These are phyloP conservation scores for Pungitius pungitius DNA, from an alignment of 2,113 vertebrate genomes.

Conservation along the genomic window DNA sequence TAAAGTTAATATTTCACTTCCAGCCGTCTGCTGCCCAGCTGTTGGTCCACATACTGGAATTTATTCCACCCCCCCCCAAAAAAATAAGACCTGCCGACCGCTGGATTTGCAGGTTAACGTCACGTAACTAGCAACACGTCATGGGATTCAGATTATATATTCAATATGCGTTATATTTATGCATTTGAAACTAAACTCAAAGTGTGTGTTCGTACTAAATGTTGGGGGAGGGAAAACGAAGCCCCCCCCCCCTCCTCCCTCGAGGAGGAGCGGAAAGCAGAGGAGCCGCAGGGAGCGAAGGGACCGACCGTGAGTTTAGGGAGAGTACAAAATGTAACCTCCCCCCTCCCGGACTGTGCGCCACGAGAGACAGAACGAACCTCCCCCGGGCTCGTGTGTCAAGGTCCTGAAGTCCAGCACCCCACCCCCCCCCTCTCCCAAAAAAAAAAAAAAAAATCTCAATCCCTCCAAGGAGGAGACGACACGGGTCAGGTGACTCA, in stretches of 20 bases:
- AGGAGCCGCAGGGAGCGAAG: background rate
- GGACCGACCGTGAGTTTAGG: background rate
- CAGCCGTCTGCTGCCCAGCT: background rate
- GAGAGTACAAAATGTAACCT: background rate
- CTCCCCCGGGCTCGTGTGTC: background rate
- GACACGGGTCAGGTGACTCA: constrained; percentile 65
- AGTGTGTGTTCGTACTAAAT: background rate
- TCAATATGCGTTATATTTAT: no score
- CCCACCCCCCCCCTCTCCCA: no score
- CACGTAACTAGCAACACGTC: background rate
- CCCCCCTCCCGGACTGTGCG: background rate
- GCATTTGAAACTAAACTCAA: no score
- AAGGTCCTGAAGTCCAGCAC: constrained; percentile 33
- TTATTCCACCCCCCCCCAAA: background rate
- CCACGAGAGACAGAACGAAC: background rate
- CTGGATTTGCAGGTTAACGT: background rate
- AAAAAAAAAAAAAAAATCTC: constrained; percentile 34
- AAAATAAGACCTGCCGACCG: background rate
- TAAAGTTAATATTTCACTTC: background rate
- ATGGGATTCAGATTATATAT: background rate
- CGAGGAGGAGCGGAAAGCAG: background rate
- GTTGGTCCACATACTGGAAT: background rate
- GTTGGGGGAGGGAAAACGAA: constrained; percentile 42
- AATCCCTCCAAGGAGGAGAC: constrained; percentile 61
- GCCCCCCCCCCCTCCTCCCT: constrained; percentile 15